phyloP scores from a whole-genome alignment of 2,888 invertebrate genomes.

The Lasioglossum vierecki region DNA sequence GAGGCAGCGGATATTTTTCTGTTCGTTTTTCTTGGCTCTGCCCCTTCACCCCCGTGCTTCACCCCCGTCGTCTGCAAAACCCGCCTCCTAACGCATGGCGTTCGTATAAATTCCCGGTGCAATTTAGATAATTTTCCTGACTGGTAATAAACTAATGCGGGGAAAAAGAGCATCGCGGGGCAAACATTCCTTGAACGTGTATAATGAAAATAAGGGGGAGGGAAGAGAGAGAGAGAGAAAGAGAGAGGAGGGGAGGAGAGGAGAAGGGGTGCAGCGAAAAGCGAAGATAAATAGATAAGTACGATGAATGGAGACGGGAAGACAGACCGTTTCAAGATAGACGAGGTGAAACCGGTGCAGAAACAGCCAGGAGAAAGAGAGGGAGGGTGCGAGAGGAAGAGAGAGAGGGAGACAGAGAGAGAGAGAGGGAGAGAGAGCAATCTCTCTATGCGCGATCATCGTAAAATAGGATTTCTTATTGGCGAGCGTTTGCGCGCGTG shows the following conservation, averaged over 20 bases:
- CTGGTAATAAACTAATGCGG: constrained; percentile 58
- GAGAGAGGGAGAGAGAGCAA: background rate
- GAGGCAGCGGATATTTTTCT: constrained; percentile 4
- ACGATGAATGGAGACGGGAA: constrained; percentile 16
- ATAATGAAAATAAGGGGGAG: constrained; percentile 21
- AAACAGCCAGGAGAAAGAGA: background rate
- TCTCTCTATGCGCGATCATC: constrained; percentile 24
- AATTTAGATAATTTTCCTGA: constrained; percentile 58
- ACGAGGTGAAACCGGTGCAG: constrained; percentile 14
- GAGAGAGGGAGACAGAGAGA: no score
- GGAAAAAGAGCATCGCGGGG: constrained; percentile 37
- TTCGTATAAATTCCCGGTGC: constrained; percentile 51
- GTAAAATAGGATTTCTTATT: constrained; percentile 55
- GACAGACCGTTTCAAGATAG: constrained; percentile 16
- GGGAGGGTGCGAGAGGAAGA: background rate
- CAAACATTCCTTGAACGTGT: constrained; percentile 34
- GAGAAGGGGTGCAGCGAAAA: constrained; percentile 1
- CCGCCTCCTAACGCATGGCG: constrained; percentile 30
- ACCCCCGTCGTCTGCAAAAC: background rate
- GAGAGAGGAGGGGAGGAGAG: background rate
- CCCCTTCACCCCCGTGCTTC: background rate
- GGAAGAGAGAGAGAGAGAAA: background rate
- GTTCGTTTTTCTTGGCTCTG: background rate
- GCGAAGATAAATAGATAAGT: constrained; percentile 34
- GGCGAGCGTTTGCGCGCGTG: constrained; percentile 11